Percentiles rank a stretch among this genome's conserved stretches.
Evolutionary conservation across 2,797 vertebrate species (phyloP).

Genomic region (Sternarchorhynchus goeldii): DNA sequence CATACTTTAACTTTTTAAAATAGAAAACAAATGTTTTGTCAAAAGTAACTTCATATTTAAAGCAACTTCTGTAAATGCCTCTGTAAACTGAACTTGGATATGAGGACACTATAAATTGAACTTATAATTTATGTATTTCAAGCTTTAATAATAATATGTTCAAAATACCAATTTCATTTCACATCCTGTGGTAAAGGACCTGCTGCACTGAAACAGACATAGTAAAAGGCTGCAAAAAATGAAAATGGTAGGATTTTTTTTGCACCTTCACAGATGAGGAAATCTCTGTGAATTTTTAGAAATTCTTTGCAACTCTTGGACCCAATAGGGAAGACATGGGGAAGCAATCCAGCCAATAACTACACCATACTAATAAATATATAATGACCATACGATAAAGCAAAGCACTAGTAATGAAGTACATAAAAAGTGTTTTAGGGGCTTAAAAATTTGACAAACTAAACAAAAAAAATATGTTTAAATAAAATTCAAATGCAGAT

Average conservation of each 20-base stretch:
- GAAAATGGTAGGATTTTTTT: neutral
- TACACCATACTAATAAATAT: slow-evolving; percentile 10
- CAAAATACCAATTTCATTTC: neutral
- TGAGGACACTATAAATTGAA: too few species aligned
- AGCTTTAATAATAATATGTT: too few species aligned
- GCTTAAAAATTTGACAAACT: too few species aligned
- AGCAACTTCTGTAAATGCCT: neutral
- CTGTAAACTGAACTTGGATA: too few species aligned
- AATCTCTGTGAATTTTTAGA: slow-evolving; percentile 9
- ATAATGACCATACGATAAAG: slow-evolving; percentile 6
- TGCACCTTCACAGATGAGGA: slow-evolving; percentile 9
- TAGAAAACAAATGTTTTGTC: neutral
- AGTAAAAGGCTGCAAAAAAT: neutral
- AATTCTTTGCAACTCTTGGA: slow-evolving; percentile 2
- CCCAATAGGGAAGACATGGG: slow-evolving; percentile 10
- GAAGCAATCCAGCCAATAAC: slow-evolving; percentile 31
- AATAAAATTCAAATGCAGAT: neutral
- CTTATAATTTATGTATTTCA: too few species aligned
- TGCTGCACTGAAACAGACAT: neutral
- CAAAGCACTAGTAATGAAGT: neutral
- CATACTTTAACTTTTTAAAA: neutral
- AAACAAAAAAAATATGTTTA: too few species aligned
- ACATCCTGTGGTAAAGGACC: neutral
- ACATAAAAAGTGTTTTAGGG: too few species aligned
- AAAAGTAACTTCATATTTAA: slow-evolving; percentile 3